Evolutionary conservation across 2,113 vertebrate species (phyloP).

Genomic region (Shinisaurus crocodilurus): DNA sequence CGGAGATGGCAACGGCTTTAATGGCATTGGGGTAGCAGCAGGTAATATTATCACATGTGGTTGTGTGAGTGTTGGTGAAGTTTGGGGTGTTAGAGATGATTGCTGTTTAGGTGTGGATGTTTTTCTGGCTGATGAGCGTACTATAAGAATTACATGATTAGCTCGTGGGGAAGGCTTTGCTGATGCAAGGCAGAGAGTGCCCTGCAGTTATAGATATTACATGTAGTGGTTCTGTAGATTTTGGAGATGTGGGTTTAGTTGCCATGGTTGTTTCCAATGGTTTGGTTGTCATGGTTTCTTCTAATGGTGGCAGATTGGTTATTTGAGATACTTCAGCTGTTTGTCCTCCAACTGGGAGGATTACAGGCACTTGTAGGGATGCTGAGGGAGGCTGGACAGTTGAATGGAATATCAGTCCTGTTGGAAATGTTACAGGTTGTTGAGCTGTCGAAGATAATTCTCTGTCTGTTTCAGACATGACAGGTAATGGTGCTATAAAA

Average conservation of each 20-base stretch:
- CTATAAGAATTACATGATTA: background rate
- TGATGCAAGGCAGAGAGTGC: background rate
- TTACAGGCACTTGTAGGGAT: background rate
- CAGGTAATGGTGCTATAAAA: background rate
- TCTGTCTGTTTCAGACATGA: too few relatives aligned
- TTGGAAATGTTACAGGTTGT: background rate
- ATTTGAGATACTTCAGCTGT: background rate
- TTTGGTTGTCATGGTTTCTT: background rate
- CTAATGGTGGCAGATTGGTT: background rate
- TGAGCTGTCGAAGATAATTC: background rate
- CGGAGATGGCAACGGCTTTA: background rate
- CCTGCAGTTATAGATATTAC: background rate
- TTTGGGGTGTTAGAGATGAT: background rate
- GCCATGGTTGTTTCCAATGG: background rate
- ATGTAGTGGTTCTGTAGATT: background rate
- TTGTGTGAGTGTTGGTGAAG: background rate
- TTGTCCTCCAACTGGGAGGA: background rate
- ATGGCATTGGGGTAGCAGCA: background rate
- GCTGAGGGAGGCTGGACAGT: background rate
- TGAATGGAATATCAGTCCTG: background rate
- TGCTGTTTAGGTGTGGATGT: background rate
- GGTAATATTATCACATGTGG: constrained; percentile 9
- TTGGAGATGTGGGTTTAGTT: background rate
- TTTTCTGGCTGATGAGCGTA: background rate
- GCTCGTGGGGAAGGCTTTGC: background rate